Base-by-base conservation (phyloP, 2,113 vertebrate genomes). In the Monarcha castaneiventris region DNA sequence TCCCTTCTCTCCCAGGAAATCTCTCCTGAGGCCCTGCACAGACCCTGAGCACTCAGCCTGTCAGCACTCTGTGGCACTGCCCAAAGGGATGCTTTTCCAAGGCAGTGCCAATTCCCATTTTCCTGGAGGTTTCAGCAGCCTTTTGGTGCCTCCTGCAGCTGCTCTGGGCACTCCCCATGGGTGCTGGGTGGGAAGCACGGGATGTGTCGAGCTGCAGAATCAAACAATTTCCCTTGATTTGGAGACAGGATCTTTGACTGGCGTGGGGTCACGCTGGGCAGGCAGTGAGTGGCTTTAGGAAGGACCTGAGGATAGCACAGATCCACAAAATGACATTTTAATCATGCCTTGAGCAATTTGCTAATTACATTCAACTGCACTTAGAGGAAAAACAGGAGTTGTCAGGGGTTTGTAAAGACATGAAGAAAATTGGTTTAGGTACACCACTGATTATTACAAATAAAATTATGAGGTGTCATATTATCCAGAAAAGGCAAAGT, bases 331-430 rank as follows among this genome's bases (percentile, higher is more conserved):
- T 93, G 94, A 91, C 94, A 93, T 95, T 97, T 97, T 96, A 97
- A 97, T 97, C 96, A 96, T 37, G 73, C 72, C 61, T 90, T 69
- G 84, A 96, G 94, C 73, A 97, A 96, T 96, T 96, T 82, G 90
- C 91, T 98, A 98, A 98, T 98, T 97, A 74, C 68, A 48, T 93
- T 91, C 71, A 90, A 91, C 77, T 79, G 82, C 85, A 89, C 89
- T 97, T 97, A 93, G 73, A 97, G 86, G n/a, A 48, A 87, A 97
- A 91, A 58, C 67, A 59, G 72, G 71, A 85, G 59, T 73, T 89
- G 91, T 93, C 95, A 89, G 84, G 75, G 86, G 76, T 89, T 90
- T 84, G 30, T 84, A 54, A 48, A 96, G 74, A 94, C 83, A 95
- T 95, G 62, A 84, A 93, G 66, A 96, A 92, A 96, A 96, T 72